Base-by-base conservation (phyloP, 2,113 vertebrate genomes). In the Suricata suricatta region DNA sequence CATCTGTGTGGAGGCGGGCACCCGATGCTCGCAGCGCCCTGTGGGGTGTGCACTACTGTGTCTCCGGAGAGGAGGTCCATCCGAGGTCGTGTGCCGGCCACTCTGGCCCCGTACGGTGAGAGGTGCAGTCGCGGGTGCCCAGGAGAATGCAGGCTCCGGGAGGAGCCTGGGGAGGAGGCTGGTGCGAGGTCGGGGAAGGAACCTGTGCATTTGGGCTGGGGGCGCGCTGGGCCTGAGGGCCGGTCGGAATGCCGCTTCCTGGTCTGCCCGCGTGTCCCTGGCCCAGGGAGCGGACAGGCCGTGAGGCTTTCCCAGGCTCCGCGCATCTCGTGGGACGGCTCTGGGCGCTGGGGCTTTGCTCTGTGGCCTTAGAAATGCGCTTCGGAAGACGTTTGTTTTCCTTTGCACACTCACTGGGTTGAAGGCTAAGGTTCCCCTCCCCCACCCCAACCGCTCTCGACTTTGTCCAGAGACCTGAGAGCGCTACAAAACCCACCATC, bases 151-250 rank as follows among this genome's bases (percentile, higher is more conserved):
- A 2, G 3, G 41, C 35, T 5, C 11, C 14, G 3, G 13, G 15
- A n/a, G 68, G 14, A 8, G 3, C 2, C 54, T 57, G 4, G 3
- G 13, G 15, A n/a, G 68, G 14, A 8, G 3, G 1, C 54, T 57
- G 4, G 0, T 5, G 10, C 0, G 5, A 4, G 60, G 0, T 2
- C 2, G 13, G 47, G 0, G 9, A 50, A n/a, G 69, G n/a, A 8
- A 15, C n/a, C 14, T 54, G 27, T 9, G 8, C 21, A 1, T 31
- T 5, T 11, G 68, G 76, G 85, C 23, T 33, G 2, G 2, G 2
- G 82, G 76, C 4, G 1, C 16, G 0, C 33, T 13, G 63, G 66
- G 31, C 66, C 31, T 4, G 7, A 0, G 16, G 68, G 68, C n/a
- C 33, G 7, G 33, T 35, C n/a, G 68, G 66, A 3, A 21, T 1